Conservation (phyloP, 1,140 invertebrate genomes). For the Ericerus pela region DNA sequence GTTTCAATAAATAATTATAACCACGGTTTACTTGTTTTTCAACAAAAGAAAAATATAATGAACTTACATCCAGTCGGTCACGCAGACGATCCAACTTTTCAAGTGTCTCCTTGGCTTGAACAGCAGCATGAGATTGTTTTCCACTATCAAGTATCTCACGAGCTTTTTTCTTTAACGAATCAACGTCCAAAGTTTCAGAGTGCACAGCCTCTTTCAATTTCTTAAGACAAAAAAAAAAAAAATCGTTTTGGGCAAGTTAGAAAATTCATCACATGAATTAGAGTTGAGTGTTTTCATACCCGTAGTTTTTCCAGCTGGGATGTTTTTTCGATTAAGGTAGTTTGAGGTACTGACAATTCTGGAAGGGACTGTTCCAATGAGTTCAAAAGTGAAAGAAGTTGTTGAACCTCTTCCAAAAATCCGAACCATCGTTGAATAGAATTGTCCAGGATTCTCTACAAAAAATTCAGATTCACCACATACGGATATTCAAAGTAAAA, state of each 20-base stretch:
- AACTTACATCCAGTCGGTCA: slow-evolving; percentile 45
- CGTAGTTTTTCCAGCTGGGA: slow-evolving; percentile 72
- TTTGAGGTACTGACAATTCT: slow-evolving; percentile 58
- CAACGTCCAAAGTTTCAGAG: slow-evolving; percentile 84
- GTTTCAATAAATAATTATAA: neutral
- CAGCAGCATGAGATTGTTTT: slow-evolving; percentile 63
- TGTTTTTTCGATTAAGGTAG: slow-evolving; percentile 68
- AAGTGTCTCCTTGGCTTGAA: slow-evolving; percentile 68
- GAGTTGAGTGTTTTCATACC: slow-evolving; percentile 25
- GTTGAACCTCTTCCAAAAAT: slow-evolving; percentile 72
- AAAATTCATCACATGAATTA: neutral
- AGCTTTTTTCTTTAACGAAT: slow-evolving; percentile 69
- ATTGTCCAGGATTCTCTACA: slow-evolving; percentile 59
- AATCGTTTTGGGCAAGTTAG: neutral
- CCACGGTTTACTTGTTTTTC: neutral
- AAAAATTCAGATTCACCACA: slow-evolving; percentile 5
- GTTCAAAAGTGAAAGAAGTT: slow-evolving; percentile 64
- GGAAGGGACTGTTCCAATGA: slow-evolving; percentile 54
- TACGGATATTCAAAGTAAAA: neutral
- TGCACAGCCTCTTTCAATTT: slow-evolving; percentile 71
- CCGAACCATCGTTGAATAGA: slow-evolving; percentile 79
- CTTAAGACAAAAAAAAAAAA: slow-evolving; percentile 23
- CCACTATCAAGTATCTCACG: slow-evolving; percentile 73
- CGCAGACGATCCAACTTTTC: slow-evolving; percentile 61
- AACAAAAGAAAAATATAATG: neutral